Evolutionary conservation across 2,113 vertebrate species (phyloP).

Genomic region (Pygoscelis adeliae): DNA sequence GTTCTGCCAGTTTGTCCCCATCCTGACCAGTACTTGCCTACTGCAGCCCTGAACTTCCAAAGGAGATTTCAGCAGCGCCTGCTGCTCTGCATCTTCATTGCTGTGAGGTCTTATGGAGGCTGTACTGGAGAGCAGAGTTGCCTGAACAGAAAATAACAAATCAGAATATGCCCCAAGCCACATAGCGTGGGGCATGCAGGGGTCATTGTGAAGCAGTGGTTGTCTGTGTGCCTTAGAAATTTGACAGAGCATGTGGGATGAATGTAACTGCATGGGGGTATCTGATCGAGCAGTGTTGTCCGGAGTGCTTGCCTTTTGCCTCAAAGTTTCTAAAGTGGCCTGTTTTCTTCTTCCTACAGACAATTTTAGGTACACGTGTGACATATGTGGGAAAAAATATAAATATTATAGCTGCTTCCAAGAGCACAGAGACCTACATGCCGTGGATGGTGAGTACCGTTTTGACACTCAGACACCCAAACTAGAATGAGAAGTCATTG

Average conservation of each 20-base stretch:
- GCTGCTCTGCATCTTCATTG: neutral
- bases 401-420: conserved; percentile 99
- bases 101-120: neutral
- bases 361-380: conserved; percentile 97
- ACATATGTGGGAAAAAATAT: conserved; percentile 98
- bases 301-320: neutral
- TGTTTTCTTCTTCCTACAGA: conserved; percentile 76
- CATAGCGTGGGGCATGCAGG: rapidly evolving
- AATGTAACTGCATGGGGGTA: neutral
- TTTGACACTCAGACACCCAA: neutral
- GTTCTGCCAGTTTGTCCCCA: neutral
- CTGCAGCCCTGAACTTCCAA: neutral
- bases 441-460: conserved; percentile 90
- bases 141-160: neutral
- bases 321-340: neutral
- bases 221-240: neutral
- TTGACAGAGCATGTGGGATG: neutral
- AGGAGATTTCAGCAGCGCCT: neutral
- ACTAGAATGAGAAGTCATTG: neutral
- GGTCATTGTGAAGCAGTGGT: neutral
- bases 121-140: neutral
- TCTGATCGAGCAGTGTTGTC: neutral
- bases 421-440: conserved; percentile 95
- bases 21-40: neutral
- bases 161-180: neutral